phyloP scores from a whole-genome alignment of 2,113 vertebrate species.

The Theristicus caerulescens region DNA sequence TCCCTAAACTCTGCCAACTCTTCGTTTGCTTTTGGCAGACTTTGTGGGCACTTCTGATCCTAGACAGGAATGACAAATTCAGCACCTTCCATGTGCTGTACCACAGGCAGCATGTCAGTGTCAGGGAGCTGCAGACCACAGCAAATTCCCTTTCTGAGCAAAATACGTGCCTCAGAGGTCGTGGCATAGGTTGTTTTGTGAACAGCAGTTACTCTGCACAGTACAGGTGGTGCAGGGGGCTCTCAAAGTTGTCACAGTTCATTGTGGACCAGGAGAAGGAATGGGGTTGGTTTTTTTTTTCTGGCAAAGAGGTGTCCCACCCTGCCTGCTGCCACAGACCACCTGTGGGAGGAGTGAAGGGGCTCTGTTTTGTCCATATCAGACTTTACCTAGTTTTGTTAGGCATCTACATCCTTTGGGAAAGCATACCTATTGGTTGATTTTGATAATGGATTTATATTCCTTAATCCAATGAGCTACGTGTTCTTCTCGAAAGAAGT shows the following conservation, averaged over 20 bases:
- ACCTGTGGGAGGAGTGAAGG: neutral
- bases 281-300: neutral
- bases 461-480: neutral
- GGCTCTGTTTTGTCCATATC: neutral
- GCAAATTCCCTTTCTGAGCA: neutral
- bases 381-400: neutral
- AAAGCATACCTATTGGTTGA: neutral
- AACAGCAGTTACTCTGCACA: neutral
- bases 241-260: neutral
- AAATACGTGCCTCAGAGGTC: neutral
- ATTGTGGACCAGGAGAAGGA: neutral
- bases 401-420: neutral
- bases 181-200: neutral
- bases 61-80: neutral
- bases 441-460: neutral
- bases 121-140: neutral
- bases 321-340: neutral
- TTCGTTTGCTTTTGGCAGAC: slow-evolving; percentile 52
- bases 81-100: neutral
- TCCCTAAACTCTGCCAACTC: slow-evolving; percentile 12
- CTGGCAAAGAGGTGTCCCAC: neutral
- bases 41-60: slow-evolving; percentile 3
- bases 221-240: neutral
- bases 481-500: neutral
- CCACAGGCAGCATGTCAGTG: neutral